Evolutionary conservation across 2,113 vertebrate species (phyloP).

Genomic region (Erinaceus europaeus): DNA sequence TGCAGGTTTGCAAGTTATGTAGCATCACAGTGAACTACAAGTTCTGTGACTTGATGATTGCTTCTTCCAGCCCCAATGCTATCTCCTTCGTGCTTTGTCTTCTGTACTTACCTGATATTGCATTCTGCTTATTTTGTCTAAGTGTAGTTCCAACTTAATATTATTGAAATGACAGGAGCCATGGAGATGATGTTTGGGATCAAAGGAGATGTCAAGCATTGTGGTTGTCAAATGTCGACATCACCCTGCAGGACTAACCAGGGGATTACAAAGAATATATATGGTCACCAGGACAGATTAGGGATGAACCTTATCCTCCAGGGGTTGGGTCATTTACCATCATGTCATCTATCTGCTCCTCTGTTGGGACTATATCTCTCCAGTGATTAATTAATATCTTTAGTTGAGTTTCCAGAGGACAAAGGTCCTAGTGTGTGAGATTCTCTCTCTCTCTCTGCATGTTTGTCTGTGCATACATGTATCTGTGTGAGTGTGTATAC

Average conservation of each 20-base stretch:
- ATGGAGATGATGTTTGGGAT: neutral
- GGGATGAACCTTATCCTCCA: neutral
- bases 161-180: neutral
- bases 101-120: neutral
- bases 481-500: too few species aligned
- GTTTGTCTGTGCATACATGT: too few species aligned
- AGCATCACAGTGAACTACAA: neutral
- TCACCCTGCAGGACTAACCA: neutral
- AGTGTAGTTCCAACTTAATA: neutral
- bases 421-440: neutral
- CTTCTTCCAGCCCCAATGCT: too few species aligned
- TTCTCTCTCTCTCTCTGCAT: too few species aligned
- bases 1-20: neutral
- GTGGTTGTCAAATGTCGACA: neutral
- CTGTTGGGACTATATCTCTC: neutral
- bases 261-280: neutral
- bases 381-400: neutral
- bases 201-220: neutral
- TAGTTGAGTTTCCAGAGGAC: neutral
- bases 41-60: neutral
- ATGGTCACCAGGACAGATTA: neutral
- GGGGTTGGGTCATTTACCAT: neutral
- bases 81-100: neutral
- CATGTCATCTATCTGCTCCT: neutral
- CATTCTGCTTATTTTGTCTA: neutral